Conservation (phyloP, 2,797 vertebrate genomes). For the Pseudomugil gertrudae region DNA sequence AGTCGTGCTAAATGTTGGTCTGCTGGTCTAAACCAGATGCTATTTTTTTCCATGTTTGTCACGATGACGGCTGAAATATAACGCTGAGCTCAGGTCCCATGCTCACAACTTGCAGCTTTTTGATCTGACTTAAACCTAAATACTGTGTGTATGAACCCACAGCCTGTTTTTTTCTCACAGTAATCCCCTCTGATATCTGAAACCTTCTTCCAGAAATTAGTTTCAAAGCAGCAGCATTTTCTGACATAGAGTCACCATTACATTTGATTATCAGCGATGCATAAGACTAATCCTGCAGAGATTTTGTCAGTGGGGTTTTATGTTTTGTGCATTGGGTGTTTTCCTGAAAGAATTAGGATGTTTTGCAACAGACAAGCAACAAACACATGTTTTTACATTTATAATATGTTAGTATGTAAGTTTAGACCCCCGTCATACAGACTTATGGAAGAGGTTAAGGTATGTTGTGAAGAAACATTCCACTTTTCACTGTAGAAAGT, state of each 20-base stretch:
- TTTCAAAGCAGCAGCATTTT: constrained; percentile 19
- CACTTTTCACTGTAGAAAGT: background rate
- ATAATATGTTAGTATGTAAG: constrained; percentile 23
- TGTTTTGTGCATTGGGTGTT: constrained; percentile 9
- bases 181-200: constrained; percentile 40
- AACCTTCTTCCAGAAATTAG: constrained; percentile 23
- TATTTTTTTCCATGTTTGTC: constrained; percentile 14
- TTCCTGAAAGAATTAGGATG: constrained; percentile 54
- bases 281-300: constrained; percentile 55
- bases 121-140: constrained; percentile 43
- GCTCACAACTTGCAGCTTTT: constrained; percentile 14
- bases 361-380: constrained; percentile 48
- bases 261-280: constrained; percentile 36
- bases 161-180: constrained; percentile 10
- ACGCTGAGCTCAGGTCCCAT: constrained; percentile 9
- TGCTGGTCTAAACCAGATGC: background rate
- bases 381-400: constrained; percentile 22
- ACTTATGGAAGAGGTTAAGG: constrained; percentile 22
- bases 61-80: constrained; percentile 14
- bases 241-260: constrained; percentile 29
- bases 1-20: constrained; percentile 17
- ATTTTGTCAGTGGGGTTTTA: constrained; percentile 23
- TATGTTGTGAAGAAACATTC: background rate
- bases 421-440: constrained; percentile 25
- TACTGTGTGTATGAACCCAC: constrained; percentile 38